Base-by-base conservation (phyloP, 1,140 invertebrate species). In the Scaptomyza graminum region DNA sequence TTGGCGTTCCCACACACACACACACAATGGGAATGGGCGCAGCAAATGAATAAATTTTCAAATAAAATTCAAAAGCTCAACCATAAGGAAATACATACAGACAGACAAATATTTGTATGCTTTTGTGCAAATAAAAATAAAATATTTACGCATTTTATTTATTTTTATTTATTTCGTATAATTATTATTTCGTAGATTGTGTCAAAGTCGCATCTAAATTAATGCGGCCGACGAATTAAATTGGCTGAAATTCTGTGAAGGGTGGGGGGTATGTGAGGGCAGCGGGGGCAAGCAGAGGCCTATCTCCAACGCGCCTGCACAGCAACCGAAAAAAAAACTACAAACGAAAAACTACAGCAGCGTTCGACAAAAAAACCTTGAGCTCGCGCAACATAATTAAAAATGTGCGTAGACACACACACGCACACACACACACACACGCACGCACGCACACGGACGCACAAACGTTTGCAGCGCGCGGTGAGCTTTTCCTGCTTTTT, bases 381-480 rank as follows among this genome's bases (percentile, higher is more conserved):
- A 83, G 84, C 79, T 88, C 72, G 79, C 83, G 83, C 83, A 87
- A 83, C 83, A 87, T 87, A 88, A 87, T 87, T 87, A 87, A 87
- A 87, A 87, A 87, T 87, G 83, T 87, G 83, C 83, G 83, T 87
- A 88, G 61, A 79, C 79, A 37, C 72, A 76, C 72, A 70, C 79
- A 39, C 46, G 63, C 11, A 62, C 16, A 60, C 43, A 74, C 15
- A 64, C 28, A 46, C 37, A 22, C 46, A 47, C 37, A 31, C 37
- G 16, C 46, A 47, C 37, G 25, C 50, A 13, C 31, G 28, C 28
- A 51, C n/a, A 64, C 12, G 47, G 25, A 44, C 12, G 15, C 2
- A 39, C 7, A 66, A 25, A 55, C 18, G 15, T 80, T 84, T 85
- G 78, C 81, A 77, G 82, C 72, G 55, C 72, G 55, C 70, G 77